Evolutionary conservation across 1,140 invertebrate genomes (phyloP).

Genomic region (Asobara japonica): DNA sequence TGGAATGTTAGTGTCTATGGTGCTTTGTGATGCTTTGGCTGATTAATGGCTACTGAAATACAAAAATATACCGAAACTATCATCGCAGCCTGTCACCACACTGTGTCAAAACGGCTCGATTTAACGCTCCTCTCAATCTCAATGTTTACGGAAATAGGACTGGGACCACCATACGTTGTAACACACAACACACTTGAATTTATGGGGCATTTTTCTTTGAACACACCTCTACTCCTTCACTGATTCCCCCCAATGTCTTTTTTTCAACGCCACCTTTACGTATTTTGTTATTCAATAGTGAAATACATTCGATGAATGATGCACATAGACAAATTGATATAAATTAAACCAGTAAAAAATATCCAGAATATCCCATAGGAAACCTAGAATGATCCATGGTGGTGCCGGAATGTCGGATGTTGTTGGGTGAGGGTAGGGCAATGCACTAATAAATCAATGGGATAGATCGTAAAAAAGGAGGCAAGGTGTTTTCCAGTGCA

Average conservation of each 20-base stretch:
- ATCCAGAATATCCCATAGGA: not conserved
- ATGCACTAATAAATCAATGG: slow-evolving; percentile 19
- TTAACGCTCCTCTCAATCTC: not conserved
- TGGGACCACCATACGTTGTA: not conserved
- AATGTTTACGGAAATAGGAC: slow-evolving; percentile 5
- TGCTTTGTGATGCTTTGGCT: not conserved
- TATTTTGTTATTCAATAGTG: not conserved
- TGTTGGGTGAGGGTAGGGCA: not conserved
- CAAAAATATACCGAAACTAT: slow-evolving; percentile 2
- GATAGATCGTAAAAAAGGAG: slow-evolving; percentile 10
- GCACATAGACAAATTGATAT: slow-evolving; percentile 7
- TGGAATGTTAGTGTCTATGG: not conserved
- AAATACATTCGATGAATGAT: not conserved
- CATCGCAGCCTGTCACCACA: slow-evolving; percentile 14
- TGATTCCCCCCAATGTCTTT: not conserved
- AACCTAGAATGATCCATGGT: slow-evolving; percentile 1
- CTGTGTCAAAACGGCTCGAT: not conserved
- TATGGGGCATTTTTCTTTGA: not conserved
- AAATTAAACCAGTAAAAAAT: slow-evolving; percentile 6
- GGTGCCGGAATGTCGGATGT: slow-evolving; percentile 14
- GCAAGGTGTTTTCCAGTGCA: slow-evolving; percentile 5
- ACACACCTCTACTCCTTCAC: not conserved
- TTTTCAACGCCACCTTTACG: not conserved
- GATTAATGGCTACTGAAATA: not conserved
- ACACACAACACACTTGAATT: not conserved